Conservation (phyloP, 2,113 vertebrate genomes). For the Nymphicus hollandicus region DNA sequence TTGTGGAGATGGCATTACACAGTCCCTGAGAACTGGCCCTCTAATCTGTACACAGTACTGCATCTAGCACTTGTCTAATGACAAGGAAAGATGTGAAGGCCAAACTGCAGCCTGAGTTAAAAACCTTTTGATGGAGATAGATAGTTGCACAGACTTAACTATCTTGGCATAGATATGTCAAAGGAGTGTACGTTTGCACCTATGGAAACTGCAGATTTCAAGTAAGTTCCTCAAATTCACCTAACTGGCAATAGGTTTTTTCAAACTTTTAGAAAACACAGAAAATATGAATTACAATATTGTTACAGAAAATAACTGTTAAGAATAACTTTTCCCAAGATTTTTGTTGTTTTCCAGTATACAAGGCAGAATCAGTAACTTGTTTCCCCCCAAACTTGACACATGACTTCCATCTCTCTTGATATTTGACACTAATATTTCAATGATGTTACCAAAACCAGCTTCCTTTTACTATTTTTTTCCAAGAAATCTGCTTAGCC, state of each 20-base stretch:
- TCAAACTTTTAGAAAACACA: background rate
- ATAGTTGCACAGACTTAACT: no score
- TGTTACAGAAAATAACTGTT: background rate
- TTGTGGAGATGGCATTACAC: background rate
- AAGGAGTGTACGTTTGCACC: background rate
- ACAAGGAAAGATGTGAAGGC: background rate
- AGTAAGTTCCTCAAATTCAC: background rate
- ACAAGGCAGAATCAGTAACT: background rate
- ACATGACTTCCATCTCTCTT: background rate
- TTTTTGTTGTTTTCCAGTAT: background rate
- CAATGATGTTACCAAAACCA: background rate
- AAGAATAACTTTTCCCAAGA: background rate
- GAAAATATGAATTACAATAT: background rate
- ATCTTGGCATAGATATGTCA: background rate
- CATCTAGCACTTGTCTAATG: background rate
- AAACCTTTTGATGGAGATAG: background rate
- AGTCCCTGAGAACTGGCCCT: background rate
- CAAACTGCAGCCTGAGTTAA: background rate
- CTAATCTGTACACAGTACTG: fast-evolving
- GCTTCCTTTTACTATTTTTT: background rate
- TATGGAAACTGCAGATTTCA: background rate
- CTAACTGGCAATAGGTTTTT: background rate
- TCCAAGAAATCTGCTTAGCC: background rate
- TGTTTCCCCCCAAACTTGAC: fast-evolving
- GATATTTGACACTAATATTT: background rate